A percentile compares a stretch with the other conserved stretches of the same genome.
These are phyloP conservation scores for Papilio dardanus DNA, from an alignment of 1,140 invertebrate species.

Conservation along the genomic window DNA sequence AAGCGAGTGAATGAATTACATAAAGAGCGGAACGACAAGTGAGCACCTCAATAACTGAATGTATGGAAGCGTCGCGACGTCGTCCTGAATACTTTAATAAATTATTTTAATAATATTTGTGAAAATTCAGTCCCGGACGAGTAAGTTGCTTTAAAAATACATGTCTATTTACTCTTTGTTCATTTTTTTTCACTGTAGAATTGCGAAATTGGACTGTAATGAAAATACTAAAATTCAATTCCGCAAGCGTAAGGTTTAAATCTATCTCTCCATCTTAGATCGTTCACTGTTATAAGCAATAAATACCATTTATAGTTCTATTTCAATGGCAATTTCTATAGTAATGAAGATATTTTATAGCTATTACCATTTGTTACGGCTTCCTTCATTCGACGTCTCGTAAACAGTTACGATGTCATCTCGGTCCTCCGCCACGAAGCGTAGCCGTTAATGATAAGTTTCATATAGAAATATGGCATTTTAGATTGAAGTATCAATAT, in stretches of 20 bases:
- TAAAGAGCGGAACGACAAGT: conserved; percentile 15
- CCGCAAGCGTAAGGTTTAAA: background rate
- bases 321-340: background rate
- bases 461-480: background rate
- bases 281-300: background rate
- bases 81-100: background rate
- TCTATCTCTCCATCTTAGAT: background rate
- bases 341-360: background rate
- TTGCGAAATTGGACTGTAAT: background rate
- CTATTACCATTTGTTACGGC: background rate
- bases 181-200: background rate
- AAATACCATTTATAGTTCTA: conserved; percentile 15
- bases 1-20: conserved; percentile 15
- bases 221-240: background rate
- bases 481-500: background rate
- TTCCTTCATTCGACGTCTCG: background rate
- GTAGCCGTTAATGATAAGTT: background rate
- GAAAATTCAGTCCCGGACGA: background rate
- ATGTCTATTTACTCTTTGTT: background rate
- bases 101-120: conserved; percentile 21
- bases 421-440: background rate
- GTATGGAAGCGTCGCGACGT: background rate
- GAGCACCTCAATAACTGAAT: conserved; percentile 10
- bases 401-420: conserved; percentile 11
- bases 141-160: background rate